Evolutionary conservation across 2,888 invertebrate species (phyloP).

Genomic region (Pristionchus japonicus): DNA sequence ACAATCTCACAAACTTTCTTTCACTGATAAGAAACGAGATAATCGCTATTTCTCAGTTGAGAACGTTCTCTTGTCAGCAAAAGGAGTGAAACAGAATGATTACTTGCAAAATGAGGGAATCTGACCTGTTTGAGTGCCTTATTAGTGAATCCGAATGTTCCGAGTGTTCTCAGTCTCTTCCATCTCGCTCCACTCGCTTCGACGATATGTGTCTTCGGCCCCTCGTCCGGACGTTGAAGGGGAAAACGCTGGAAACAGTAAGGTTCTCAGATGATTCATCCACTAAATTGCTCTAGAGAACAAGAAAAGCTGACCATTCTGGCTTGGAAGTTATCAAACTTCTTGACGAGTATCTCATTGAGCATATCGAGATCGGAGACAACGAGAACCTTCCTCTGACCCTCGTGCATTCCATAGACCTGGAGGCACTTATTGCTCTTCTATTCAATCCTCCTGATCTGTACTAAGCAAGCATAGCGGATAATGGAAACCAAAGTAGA

Average conservation of each 20-base stretch:
- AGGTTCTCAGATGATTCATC: too few species aligned
- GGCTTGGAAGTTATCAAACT: conserved; percentile 77
- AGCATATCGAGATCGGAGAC: conserved; percentile 76
- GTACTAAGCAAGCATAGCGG: too few species aligned
- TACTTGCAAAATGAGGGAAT: not conserved
- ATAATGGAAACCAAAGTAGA: not conserved
- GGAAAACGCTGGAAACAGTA: conserved; percentile 53
- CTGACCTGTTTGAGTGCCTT: conserved; percentile 58
- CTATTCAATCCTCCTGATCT: not conserved
- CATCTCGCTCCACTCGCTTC: conserved; percentile 77
- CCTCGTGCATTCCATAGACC: conserved; percentile 60
- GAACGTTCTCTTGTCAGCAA: conserved; percentile 26
- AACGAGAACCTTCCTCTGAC: conserved; percentile 72
- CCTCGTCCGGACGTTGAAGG: conserved; percentile 62
- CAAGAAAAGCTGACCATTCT: conserved; percentile 74
- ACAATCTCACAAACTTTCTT: conserved; percentile 29
- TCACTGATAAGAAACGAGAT: not conserved
- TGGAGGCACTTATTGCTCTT: not conserved
- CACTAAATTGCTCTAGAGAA: not conserved
- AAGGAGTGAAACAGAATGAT: not conserved
- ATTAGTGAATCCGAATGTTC: conserved; percentile 78
- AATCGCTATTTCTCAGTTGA: not conserved
- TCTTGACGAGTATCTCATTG: conserved; percentile 76
- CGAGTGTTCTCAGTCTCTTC: conserved; percentile 78
- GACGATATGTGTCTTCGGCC: conserved; percentile 75